Evolutionary conservation across 2,888 invertebrate species (phyloP).

Genomic region (Tenthredo livida): DNA sequence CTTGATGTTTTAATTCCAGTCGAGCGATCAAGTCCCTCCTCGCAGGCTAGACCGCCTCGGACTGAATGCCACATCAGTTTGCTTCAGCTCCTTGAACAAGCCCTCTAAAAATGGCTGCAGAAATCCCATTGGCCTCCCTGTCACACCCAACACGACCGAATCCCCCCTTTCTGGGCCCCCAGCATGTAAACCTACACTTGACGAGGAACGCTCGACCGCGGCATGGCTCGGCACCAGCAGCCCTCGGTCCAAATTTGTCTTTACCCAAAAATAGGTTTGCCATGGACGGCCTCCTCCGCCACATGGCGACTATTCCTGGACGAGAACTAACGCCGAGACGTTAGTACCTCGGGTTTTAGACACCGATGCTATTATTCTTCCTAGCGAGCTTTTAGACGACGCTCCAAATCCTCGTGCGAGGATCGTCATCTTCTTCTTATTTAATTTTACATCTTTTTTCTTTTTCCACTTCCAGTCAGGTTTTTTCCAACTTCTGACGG

Average conservation of each 20-base stretch:
- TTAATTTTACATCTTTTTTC: neutral
- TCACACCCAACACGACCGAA: slow-evolving; percentile 65
- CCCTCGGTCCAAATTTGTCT: slow-evolving; percentile 89
- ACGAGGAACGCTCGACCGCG: slow-evolving; percentile 59
- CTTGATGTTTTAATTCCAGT: neutral
- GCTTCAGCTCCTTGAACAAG: slow-evolving; percentile 69
- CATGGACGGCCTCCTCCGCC: slow-evolving; percentile 70
- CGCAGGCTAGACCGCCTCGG: slow-evolving; percentile 68
- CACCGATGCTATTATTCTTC: slow-evolving; percentile 6
- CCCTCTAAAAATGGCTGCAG: slow-evolving; percentile 78
- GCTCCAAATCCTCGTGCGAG: too few species aligned
- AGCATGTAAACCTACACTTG: slow-evolving; percentile 77
- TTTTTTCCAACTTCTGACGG: too few species aligned
- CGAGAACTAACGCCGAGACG: slow-evolving; percentile 43
- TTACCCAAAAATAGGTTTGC: slow-evolving; percentile 85
- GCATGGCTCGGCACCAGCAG: slow-evolving; percentile 31
- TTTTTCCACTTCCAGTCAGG: neutral
- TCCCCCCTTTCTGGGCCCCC: slow-evolving; percentile 59
- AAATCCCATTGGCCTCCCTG: slow-evolving; percentile 76
- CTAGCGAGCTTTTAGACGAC: neutral
- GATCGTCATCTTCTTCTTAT: too few species aligned
- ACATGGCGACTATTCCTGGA: slow-evolving; percentile 77
- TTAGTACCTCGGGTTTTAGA: slow-evolving; percentile 8
- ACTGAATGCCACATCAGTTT: slow-evolving; percentile 74
- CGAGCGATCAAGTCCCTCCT: slow-evolving; percentile 58